These are phyloP conservation scores for Enchytraeus crypticus DNA, from an alignment of 2,888 invertebrate species.

Conservation along the genomic window DNA sequence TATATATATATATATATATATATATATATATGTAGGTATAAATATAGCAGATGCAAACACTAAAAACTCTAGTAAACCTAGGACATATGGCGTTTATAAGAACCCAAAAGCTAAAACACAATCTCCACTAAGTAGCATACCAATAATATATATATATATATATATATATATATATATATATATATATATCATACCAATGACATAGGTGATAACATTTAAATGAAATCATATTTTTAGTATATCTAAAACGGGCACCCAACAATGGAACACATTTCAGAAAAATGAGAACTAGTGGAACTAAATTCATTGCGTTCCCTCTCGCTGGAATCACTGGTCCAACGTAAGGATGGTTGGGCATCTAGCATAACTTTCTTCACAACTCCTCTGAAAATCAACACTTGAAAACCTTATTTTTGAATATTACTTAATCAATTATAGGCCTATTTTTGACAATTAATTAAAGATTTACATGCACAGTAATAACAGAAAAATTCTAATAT, in stretches of 20 bases:
- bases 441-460: no score
- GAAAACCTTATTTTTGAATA: no score
- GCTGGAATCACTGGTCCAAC: no score
- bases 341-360: no score
- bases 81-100: not conserved
- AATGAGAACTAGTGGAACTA: no score
- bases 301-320: no score
- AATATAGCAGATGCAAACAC: not conserved
- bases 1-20: not conserved
- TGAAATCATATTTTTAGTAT: not conserved
- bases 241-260: not conserved
- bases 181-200: not conserved
- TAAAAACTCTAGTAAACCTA: not conserved
- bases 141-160: not conserved
- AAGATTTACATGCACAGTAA: no score
- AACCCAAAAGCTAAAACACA: not conserved
- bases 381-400: no score
- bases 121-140: not conserved
- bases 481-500: no score
- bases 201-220: not conserved
- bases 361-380: no score
- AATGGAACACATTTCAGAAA: no score
- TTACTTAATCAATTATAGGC: no score
- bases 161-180: not conserved
- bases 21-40: not conserved